A percentile compares a stretch with the other conserved stretches of the same genome.
Evolutionary conservation across 1,140 invertebrate genomes (phyloP).

Genomic region (Chymomyza costata): DNA sequence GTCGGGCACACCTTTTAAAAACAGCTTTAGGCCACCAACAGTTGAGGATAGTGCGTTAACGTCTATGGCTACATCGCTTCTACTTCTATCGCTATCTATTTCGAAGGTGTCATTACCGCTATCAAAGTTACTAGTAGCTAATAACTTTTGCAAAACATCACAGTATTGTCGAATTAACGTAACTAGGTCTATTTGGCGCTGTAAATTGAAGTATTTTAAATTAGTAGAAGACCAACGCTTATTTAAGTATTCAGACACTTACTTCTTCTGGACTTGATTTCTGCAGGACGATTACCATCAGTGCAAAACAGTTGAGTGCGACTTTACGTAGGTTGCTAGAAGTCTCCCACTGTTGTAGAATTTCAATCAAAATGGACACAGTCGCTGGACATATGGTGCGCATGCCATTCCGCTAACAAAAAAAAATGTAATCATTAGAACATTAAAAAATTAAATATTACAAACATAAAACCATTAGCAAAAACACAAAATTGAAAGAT

Average conservation of each 20-base stretch:
- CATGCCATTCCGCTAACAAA: conserved; percentile 78
- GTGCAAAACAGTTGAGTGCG: conserved; percentile 78
- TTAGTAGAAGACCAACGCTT: not conserved
- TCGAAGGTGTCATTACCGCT: conserved; percentile 54
- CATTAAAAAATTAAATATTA: no score
- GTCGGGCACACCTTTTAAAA: conserved; percentile 23
- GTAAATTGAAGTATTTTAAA: conserved; percentile 22
- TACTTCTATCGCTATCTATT: conserved; percentile 50
- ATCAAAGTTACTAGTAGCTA: conserved; percentile 63
- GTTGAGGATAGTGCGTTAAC: conserved; percentile 50
- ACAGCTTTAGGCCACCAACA: conserved; percentile 49
- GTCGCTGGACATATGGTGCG: conserved; percentile 80
- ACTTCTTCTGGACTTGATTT: conserved; percentile 80
- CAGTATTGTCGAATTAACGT: conserved; percentile 78
- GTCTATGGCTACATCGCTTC: conserved; percentile 56
- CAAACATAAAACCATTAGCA: no score
- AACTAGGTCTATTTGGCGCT: conserved; percentile 80
- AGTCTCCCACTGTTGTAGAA: conserved; percentile 74
- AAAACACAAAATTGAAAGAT: no score
- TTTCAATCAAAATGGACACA: conserved; percentile 78
- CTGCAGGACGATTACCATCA: conserved; percentile 79
- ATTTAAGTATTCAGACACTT: conserved; percentile 23
- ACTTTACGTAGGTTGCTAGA: conserved; percentile 69
- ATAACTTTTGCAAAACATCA: conserved; percentile 70
- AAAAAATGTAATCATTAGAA: conserved; percentile 7